Evolutionary conservation across 1,140 invertebrate species (phyloP).

Genomic region (Nilaparvata lugens): DNA sequence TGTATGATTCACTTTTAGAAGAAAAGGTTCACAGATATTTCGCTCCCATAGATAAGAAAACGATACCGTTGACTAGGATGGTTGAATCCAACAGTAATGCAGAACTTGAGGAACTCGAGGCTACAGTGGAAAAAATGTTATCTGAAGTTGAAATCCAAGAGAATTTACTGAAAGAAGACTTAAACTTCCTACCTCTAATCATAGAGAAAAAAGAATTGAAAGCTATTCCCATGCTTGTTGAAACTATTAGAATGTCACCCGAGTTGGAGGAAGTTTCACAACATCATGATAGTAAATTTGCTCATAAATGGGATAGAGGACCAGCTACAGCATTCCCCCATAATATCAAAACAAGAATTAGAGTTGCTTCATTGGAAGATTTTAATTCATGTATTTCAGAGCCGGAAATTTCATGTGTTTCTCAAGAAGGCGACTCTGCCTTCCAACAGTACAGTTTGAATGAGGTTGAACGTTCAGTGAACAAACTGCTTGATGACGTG

Average conservation of each 20-base stretch:
- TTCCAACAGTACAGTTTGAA: conserved; percentile 8
- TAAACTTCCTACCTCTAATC: conserved; percentile 12
- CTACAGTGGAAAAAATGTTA: conserved; percentile 23
- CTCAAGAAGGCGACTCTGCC: no score
- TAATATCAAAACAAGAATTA: no score
- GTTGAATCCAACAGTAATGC: conserved; percentile 8
- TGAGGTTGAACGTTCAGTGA: conserved; percentile 22
- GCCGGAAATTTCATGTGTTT: no score
- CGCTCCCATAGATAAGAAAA: not conserved
- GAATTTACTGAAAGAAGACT: conserved; percentile 13
- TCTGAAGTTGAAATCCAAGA: conserved; percentile 24
- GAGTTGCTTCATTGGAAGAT: no score
- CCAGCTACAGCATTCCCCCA: no score
- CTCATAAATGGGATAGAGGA: no score
- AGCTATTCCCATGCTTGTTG: conserved; percentile 11
- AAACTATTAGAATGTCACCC: conserved; percentile 11
- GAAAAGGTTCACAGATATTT: conserved; percentile 9
- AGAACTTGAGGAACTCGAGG: conserved; percentile 24
- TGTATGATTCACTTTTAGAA: not conserved
- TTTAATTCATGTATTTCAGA: no score
- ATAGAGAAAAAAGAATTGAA: conserved; percentile 14
- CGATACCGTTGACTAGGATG: not conserved
- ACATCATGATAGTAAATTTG: no score
- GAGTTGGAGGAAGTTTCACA: not conserved
- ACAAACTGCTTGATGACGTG: conserved; percentile 22